phyloP scores from a whole-genome alignment of 2,113 vertebrate genomes.

The Merops nubicus region DNA sequence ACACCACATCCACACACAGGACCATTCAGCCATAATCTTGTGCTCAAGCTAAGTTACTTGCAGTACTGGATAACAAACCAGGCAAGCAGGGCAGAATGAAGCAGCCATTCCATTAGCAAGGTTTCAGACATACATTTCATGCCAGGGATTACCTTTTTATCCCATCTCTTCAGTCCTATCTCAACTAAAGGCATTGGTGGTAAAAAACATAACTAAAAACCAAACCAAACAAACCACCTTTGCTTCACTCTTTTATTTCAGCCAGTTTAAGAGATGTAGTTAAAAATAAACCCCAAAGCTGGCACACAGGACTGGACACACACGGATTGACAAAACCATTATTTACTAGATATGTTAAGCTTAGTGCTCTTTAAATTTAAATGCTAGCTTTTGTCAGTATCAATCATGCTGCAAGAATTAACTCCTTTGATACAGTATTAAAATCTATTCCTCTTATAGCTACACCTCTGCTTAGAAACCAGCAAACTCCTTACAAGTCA shows the following conservation, averaged over 20 bases:
- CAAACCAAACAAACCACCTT: background rate
- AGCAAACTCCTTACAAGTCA: background rate
- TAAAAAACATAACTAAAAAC: background rate
- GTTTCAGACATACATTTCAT: background rate
- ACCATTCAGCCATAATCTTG: background rate
- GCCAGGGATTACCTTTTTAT: background rate
- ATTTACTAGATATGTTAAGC: background rate
- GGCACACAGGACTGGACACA: too few relatives aligned
- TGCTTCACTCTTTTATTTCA: background rate
- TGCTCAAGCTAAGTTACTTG: background rate
- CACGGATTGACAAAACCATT: background rate
- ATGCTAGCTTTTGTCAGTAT: background rate
- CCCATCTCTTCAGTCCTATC: background rate
- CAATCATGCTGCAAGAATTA: background rate
- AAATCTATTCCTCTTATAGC: background rate
- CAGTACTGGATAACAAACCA: background rate
- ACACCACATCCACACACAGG: background rate
- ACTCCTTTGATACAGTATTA: background rate
- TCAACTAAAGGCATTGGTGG: background rate
- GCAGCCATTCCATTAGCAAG: background rate
- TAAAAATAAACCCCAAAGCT: background rate
- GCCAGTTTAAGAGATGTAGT: background rate
- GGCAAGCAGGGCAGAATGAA: background rate
- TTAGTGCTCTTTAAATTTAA: background rate
- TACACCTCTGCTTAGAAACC: background rate